Base-by-base conservation (phyloP, 2,888 invertebrate genomes). In the Drosophila picticornis region DNA sequence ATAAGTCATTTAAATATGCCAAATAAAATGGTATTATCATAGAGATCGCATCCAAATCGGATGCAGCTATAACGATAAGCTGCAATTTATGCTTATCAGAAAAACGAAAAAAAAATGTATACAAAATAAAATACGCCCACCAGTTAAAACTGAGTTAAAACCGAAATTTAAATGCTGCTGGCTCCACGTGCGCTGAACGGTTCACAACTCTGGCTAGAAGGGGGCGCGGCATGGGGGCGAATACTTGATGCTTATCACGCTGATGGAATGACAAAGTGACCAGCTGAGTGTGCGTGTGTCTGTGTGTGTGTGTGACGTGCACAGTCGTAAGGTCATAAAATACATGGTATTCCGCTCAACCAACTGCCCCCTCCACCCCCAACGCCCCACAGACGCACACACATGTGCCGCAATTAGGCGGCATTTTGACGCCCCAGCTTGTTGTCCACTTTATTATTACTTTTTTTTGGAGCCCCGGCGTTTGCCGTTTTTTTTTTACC, bases 381-480 rank as follows among this genome's bases (percentile, higher is more conserved):
- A 34, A 36, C 9, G 19, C 48, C 59, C 19, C 25, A 51, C 43
- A 5, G 25, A 11, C 34, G 25, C 53, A 32, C 19, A 25, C 66
- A 68, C 72, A 79, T 78, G 79, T 81, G 86, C 81, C 84, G 82
- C 86, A 83, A 88, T 81, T 77, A 88, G 81, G 62, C 81, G 86
- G 72, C 75, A 61, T 83, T 84, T 88, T 85, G 86, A 89, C 84
- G 89, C 87, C 81, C 85, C 85, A 81, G 72, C 88, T 80, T 83
- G 80, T 84, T 80, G 84, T 72, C 71, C 70, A 69, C 72, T 66
- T 25, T 25, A 25, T 46, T 25, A 46, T 46, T 9, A 4, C 5
- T 22, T 25, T 62, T 66, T 68, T 53, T 27, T 72, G 79, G 71
- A 69, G 75, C 79, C 79, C 67, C 52, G 22, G 36, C 64, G 51